Conservation (phyloP, 2,797 vertebrate genomes). For the Brachymystax lenok region DNA sequence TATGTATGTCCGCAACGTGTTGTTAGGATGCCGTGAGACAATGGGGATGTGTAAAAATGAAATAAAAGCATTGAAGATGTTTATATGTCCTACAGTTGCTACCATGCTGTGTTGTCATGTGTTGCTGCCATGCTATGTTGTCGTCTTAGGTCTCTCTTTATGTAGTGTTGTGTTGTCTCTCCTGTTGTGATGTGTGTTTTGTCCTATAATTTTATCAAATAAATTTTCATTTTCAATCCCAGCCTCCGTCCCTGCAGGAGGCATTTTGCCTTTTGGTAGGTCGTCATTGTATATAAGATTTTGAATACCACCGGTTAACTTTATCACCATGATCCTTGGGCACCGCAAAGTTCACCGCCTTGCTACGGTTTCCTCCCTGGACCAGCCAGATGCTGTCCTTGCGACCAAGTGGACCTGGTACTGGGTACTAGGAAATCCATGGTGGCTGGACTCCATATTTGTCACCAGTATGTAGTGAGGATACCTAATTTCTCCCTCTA, state of each 20-base stretch:
- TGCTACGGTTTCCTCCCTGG: background rate
- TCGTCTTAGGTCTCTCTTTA: too few relatives aligned
- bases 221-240: too few relatives aligned
- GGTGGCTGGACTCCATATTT: background rate
- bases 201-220: too few relatives aligned
- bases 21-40: background rate
- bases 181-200: too few relatives aligned
- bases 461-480: background rate
- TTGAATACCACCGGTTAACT: background rate
- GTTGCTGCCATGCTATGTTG: too few relatives aligned
- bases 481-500: too few relatives aligned
- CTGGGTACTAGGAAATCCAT: background rate
- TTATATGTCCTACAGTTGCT: background rate
- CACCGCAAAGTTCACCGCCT: background rate
- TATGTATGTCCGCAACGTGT: background rate
- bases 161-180: too few relatives aligned
- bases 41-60: background rate
- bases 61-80: background rate
- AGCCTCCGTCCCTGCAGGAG: too few relatives aligned
- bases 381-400: too few relatives aligned
- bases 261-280: too few relatives aligned
- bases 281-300: too few relatives aligned
- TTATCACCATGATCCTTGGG: background rate
- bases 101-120: too few relatives aligned
- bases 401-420: background rate